phyloP scores from a whole-genome alignment of 1,140 invertebrate genomes.

The Eubasilissa regina region DNA sequence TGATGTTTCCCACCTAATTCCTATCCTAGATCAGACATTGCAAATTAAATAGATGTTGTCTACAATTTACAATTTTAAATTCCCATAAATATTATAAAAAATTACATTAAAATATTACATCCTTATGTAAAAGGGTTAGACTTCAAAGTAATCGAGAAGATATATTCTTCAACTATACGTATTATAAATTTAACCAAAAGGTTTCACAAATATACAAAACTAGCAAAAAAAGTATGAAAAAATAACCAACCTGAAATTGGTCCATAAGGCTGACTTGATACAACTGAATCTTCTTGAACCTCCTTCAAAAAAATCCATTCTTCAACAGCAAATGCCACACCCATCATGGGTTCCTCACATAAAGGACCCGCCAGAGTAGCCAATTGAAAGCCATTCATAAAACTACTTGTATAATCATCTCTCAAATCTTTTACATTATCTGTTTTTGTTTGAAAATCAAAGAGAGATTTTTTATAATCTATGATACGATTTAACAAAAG shows the following conservation, averaged over 20 bases:
- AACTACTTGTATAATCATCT: constrained; percentile 81
- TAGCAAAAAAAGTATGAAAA: neutral
- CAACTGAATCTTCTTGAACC: constrained; percentile 65
- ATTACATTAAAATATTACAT: too few species aligned
- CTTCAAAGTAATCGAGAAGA: too few species aligned
- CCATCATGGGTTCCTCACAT: constrained; percentile 97
- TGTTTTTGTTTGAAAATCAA: constrained; percentile 65
- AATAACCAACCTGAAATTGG: constrained; percentile 72
- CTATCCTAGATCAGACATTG: too few species aligned
- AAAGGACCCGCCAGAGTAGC: constrained; percentile 91
- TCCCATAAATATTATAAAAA: too few species aligned
- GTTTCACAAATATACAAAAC: too few species aligned
- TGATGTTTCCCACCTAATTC: too few species aligned
- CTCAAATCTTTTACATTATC: constrained; percentile 68
- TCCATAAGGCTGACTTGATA: constrained; percentile 67
- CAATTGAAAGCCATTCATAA: constrained; percentile 96
- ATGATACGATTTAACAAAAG: constrained; percentile 85
- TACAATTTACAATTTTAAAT: too few species aligned
- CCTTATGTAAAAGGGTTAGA: too few species aligned
- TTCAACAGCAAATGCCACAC: constrained; percentile 92
- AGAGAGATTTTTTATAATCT: constrained; percentile 72
- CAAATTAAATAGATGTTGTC: too few species aligned
- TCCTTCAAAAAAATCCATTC: constrained; percentile 79
- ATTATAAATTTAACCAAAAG: too few species aligned
- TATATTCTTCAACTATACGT: too few species aligned